phyloP scores from a whole-genome alignment of 2,888 invertebrate genomes.

The Nephrotoma appendiculata region DNA sequence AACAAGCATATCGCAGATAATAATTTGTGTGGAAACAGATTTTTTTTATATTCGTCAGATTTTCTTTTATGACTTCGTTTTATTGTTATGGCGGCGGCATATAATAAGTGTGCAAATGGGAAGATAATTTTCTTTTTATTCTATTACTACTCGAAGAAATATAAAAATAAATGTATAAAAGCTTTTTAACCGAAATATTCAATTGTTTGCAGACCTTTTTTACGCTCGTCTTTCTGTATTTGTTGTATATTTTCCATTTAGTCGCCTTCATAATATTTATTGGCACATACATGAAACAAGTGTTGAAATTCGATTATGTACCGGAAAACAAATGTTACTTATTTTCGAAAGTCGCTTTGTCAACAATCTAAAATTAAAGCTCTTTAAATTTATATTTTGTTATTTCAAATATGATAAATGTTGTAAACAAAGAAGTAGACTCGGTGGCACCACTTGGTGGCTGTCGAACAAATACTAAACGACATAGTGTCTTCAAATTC shows the following conservation, averaged over 20 bases:
- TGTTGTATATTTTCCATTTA: not conserved
- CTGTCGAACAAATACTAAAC: too few relatives aligned
- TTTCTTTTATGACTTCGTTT: not conserved
- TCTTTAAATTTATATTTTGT: too few relatives aligned
- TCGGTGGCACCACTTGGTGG: too few relatives aligned
- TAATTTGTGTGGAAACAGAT: not conserved
- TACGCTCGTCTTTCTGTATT: not conserved
- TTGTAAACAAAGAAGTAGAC: too few relatives aligned
- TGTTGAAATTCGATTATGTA: too few relatives aligned
- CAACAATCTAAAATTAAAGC: too few relatives aligned
- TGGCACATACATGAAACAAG: too few relatives aligned
- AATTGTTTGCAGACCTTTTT: not conserved
- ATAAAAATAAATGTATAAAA: not conserved
- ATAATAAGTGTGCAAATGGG: not conserved
- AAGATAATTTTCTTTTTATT: not conserved
- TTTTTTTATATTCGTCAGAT: not conserved
- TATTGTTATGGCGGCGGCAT: not conserved
- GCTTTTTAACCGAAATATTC: not conserved
- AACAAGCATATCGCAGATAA: not conserved
- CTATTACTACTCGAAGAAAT: not conserved
- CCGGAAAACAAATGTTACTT: too few relatives aligned
- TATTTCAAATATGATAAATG: too few relatives aligned
- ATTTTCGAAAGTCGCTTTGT: too few relatives aligned
- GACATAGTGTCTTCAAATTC: too few relatives aligned
- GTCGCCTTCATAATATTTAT: too few relatives aligned